These are phyloP conservation scores for Redunca redunca DNA, from an alignment of 2,113 vertebrate genomes.

Conservation along the genomic window DNA sequence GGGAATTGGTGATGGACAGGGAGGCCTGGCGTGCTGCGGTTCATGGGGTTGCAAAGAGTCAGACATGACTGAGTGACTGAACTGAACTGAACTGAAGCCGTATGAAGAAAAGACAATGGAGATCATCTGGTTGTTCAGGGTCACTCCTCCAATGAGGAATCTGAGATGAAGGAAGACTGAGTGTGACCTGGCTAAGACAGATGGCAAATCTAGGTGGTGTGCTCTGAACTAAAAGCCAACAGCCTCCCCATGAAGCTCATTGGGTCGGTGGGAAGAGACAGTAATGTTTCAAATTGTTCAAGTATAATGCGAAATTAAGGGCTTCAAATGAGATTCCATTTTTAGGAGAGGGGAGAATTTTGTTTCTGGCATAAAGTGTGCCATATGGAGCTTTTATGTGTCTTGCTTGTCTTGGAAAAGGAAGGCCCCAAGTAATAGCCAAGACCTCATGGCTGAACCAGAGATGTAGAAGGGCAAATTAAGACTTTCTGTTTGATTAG, in stretches of 20 bases:
- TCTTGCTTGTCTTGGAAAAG: conserved; percentile 31
- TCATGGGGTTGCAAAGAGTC: no score
- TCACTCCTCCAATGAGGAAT: not conserved
- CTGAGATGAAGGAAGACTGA: not conserved
- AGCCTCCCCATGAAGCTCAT: not conserved
- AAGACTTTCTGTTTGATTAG: conserved; percentile 54
- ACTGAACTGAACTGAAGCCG: not conserved
- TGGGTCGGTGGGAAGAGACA: not conserved
- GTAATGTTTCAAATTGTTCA: not conserved
- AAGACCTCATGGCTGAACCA: not conserved
- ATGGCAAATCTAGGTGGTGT: not conserved
- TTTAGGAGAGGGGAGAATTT: not conserved
- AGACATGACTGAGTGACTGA: no score
- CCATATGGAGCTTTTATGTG: not conserved
- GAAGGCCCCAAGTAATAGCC: not conserved
- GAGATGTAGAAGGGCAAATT: not conserved
- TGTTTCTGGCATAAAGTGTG: not conserved
- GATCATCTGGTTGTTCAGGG: not conserved
- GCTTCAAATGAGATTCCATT: not conserved
- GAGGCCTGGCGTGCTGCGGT: fast-evolving
- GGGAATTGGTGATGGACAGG: not conserved
- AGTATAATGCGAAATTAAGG: not conserved
- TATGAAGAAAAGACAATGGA: not conserved
- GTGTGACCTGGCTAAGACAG: not conserved
- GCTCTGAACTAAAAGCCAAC: not conserved